Evolutionary conservation across 2,113 vertebrate genomes (phyloP).

Genomic region (Petrocephalus zakoni): DNA sequence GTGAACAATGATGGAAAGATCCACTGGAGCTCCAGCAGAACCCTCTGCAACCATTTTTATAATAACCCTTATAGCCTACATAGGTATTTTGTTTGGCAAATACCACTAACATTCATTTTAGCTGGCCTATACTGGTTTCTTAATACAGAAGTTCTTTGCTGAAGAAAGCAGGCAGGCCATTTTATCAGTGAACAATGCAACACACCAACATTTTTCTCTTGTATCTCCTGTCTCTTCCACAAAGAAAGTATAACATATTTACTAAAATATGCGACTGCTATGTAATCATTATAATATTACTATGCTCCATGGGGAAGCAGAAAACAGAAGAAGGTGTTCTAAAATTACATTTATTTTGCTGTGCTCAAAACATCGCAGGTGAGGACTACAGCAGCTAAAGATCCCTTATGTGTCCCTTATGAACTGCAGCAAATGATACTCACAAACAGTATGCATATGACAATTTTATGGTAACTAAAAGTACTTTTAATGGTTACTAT

Average conservation of each 20-base stretch:
- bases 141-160: background rate
- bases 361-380: background rate
- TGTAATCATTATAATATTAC: background rate
- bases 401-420: background rate
- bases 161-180: background rate
- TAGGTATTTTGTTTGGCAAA: background rate
- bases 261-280: background rate
- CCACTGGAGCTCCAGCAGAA: background rate
- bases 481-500: background rate
- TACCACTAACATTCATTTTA: background rate
- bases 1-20: background rate
- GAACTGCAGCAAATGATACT: background rate
- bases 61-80: background rate
- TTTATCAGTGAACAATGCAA: background rate
- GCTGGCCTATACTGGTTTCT: background rate
- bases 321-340: background rate
- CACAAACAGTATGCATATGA: background rate
- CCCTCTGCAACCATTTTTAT: background rate
- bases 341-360: background rate
- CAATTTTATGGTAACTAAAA: background rate
- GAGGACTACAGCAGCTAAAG: background rate
- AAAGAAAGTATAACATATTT: background rate
- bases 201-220: background rate
- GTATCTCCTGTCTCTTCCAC: background rate
- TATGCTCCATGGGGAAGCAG: background rate